Conservation (phyloP, 2,113 vertebrate genomes). For the Xiphias gladius region DNA sequence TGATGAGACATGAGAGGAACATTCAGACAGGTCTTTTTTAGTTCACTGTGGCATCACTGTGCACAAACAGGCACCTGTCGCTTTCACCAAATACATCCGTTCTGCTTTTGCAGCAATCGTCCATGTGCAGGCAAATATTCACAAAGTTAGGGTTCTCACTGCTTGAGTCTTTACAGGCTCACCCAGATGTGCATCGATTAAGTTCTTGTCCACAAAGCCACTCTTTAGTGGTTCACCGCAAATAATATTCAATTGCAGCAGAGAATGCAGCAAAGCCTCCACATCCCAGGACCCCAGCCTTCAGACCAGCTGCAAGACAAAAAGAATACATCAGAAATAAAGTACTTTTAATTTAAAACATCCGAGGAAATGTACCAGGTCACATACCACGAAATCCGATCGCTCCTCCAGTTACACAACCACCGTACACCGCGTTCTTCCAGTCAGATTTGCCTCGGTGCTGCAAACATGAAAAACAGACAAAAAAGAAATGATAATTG, state of each 20-base stretch:
- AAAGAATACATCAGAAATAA: not conserved
- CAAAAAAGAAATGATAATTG: not conserved
- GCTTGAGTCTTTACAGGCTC: not conserved
- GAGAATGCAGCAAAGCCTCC: conserved; percentile 98
- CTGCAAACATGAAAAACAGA: conserved; percentile 75
- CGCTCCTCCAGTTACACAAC: conserved; percentile 95
- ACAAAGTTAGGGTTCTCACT: not conserved
- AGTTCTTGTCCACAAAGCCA: not conserved
- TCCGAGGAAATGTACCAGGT: not conserved
- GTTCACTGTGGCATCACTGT: not conserved
- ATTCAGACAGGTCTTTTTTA: not conserved
- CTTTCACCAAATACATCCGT: not conserved
- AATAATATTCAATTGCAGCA: conserved; percentile 95
- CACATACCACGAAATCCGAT: conserved; percentile 95
- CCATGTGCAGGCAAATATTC: conserved; percentile 3
- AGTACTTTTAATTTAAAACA: not conserved
- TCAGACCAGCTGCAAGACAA: conserved; percentile 88
- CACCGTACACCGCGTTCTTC: conserved; percentile 97
- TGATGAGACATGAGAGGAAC: not conserved
- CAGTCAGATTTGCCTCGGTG: conserved; percentile 96
- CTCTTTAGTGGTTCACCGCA: conserved; percentile 82
- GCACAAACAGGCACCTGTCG: conserved; percentile 8
- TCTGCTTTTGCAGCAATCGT: conserved; percentile 19
- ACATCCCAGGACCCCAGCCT: conserved; percentile 94
- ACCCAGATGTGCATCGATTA: conserved; percentile 2